Evolutionary conservation across 2,797 vertebrate genomes (phyloP), one percentile per base, ranked within the genome.

Genomic region (Xenops minutus): DNA sequence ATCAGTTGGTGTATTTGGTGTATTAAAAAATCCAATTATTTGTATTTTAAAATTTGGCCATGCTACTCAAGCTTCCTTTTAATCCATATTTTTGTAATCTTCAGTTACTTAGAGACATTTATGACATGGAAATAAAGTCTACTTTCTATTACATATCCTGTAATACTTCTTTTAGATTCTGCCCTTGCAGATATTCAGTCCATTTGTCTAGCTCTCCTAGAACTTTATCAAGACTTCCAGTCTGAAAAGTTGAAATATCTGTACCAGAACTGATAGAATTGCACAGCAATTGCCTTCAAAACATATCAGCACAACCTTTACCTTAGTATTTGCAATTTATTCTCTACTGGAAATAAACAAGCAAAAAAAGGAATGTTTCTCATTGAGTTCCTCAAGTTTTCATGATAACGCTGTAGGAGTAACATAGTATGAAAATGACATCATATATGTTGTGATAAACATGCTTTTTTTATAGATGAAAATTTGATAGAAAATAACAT

Each of bases 171-270:
- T 82, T 91, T 51, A 69, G 37, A 62, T 87, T 91, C 48, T 76
- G 13, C 12, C 9, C 61, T 88, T 74, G 29, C 16, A 84, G 52
- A 71, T 56, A 75, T 46, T 81, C 21, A 34, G 2, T 69, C 59
- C 5, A 2, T 58, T 44, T 59, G 58, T 93, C 16, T 54, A 59
- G 10, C 29, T 80, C 17, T 78, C 36, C 66, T 34, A 58, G 32
- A 93, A 68, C 21, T 88, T 81, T 68, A 49, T 88, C 54, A 90
- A 44, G 27, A 51, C 11, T 84, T 92, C 30, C 75, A 21, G n/a
- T 88, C 49, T 78, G 41, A 91, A 58, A 86, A 92, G 86, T 5
- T 51, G 54, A 86, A 91, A 62, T 20, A 75, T 72, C 27, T 23
- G 78, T 90, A 84, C 37, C 37, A 49, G 30, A 88, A 61, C 3